Evolutionary conservation across 2,888 invertebrate species (phyloP).

Genomic region (Acrocyrtus sp.): DNA sequence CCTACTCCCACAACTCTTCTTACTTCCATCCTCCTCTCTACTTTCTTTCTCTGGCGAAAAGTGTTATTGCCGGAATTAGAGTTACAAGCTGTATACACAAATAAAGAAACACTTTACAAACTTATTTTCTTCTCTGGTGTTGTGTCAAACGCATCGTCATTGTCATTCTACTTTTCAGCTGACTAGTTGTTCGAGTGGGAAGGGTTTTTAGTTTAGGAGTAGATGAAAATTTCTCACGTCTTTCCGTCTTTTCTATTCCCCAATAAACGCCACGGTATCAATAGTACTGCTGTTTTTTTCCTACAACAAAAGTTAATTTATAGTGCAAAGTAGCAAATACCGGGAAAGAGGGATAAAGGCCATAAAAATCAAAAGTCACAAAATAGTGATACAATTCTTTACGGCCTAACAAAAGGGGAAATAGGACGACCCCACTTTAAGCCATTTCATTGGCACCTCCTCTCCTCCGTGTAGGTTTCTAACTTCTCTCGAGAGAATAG

Average conservation of each 20-base stretch:
- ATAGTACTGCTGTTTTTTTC: neutral
- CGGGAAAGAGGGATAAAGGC: neutral
- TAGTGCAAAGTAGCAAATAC: neutral
- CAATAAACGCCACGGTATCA: neutral
- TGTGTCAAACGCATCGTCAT: conserved; percentile 11
- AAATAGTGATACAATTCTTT: conserved; percentile 6
- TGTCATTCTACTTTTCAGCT: conserved; percentile 7
- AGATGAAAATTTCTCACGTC: too few relatives aligned
- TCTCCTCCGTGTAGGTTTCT: too few relatives aligned
- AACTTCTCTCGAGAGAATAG: too few relatives aligned
- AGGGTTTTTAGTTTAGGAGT: too few relatives aligned
- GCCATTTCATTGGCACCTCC: neutral
- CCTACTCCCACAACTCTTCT: too few relatives aligned
- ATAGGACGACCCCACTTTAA: neutral
- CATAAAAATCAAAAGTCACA: conserved; percentile 40
- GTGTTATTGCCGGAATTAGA: neutral
- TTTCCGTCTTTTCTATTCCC: too few relatives aligned
- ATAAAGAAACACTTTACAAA: conserved; percentile 2
- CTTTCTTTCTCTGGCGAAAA: neutral
- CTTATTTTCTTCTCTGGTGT: neutral
- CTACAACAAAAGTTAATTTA: neutral
- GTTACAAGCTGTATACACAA: neutral
- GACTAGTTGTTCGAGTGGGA: neutral
- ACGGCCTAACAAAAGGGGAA: neutral
- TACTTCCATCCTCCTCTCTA: too few relatives aligned